Percentiles rank a stretch among this genome's conserved stretches.
phyloP scores from a whole-genome alignment of 2,888 invertebrate genomes.

The Tineola bisselliella region DNA sequence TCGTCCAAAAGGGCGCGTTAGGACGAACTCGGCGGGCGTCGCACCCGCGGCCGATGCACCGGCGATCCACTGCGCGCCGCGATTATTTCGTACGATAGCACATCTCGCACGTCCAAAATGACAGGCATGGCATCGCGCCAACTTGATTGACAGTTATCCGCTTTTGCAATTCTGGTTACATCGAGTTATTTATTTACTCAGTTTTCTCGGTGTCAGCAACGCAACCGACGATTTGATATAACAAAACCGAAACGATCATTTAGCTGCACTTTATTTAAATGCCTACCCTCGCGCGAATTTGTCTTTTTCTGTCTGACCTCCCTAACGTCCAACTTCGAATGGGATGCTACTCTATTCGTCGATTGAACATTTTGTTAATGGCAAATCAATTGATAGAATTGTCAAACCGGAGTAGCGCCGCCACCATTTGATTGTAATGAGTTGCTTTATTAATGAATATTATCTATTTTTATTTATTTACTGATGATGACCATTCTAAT shows the following conservation, averaged over 20 bases:
- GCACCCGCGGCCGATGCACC: conserved; percentile 31
- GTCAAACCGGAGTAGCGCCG: background rate
- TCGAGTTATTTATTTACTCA: background rate
- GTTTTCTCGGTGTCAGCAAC: background rate
- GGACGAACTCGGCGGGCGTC: conserved; percentile 47
- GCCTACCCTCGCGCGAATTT: background rate
- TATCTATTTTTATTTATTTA: background rate
- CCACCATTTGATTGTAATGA: background rate
- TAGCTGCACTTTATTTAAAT: background rate
- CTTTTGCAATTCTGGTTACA: conserved; percentile 3
- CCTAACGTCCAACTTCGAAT: background rate
- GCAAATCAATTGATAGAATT: background rate
- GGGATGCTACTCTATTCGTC: background rate
- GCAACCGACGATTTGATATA: background rate
- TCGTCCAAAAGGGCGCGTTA: conserved; percentile 46
- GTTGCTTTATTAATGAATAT: background rate
- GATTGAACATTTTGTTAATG: background rate
- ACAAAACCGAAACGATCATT: background rate
- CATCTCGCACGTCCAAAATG: background rate
- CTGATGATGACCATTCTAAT: background rate
- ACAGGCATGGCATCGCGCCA: background rate
- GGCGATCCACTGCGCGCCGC: conserved; percentile 13
- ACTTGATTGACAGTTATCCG: conserved; percentile 9
- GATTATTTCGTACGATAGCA: background rate
- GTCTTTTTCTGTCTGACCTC: background rate